These are phyloP conservation scores for Lytechinus pictus DNA, from an alignment of 35 echinoderm and acorn worm species.

Conservation along the genomic window DNA sequence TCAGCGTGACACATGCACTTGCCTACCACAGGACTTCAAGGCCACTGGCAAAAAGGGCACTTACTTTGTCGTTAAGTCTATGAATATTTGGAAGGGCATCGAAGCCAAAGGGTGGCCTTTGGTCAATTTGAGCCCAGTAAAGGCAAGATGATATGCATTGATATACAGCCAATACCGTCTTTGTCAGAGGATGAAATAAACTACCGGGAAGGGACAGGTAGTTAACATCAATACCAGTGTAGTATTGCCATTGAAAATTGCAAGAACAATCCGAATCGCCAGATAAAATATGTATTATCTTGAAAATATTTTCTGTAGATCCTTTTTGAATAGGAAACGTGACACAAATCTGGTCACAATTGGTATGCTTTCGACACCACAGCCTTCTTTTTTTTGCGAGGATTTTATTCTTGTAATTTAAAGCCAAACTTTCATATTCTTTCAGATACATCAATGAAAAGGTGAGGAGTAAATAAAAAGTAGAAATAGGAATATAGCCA, in stretches of 20 bases:
- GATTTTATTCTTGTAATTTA: background rate
- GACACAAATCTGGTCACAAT: background rate
- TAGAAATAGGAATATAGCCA: background rate
- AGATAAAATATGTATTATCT: background rate
- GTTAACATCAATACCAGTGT: background rate
- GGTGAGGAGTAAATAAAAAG: background rate
- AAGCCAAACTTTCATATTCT: background rate
- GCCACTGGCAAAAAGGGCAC: too few species aligned
- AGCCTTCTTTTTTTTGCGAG: background rate
- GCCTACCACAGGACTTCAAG: too few species aligned
- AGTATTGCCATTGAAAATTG: background rate
- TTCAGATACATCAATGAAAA: background rate
- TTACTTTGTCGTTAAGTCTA: too few species aligned
- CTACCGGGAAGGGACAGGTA: background rate
- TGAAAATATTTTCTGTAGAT: background rate
- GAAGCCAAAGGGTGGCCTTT: too few species aligned
- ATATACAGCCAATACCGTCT: too few species aligned
- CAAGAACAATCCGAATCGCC: background rate
- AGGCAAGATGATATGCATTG: too few species aligned
- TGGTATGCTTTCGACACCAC: background rate
- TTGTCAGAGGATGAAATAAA: too few species aligned
- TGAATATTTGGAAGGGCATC: too few species aligned
- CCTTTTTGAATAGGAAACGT: background rate
- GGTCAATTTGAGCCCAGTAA: too few species aligned
- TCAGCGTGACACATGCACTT: too few species aligned